These are phyloP conservation scores for Petaurus breviceps DNA, from an alignment of 2,113 vertebrate species.

Conservation along the genomic window DNA sequence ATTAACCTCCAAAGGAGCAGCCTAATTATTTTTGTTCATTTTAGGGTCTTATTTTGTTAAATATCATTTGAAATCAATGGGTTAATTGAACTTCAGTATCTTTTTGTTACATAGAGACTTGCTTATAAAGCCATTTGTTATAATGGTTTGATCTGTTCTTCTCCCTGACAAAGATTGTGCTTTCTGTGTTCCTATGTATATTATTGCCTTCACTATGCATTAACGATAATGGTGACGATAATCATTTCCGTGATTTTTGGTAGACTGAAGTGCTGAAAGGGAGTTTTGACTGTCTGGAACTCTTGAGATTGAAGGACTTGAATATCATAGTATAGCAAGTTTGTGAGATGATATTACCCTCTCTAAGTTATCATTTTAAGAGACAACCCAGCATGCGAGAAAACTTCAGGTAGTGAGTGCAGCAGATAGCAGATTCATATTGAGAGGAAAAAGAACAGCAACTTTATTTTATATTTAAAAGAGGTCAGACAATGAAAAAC, in stretches of 20 bases:
- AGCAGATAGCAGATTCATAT: not conserved
- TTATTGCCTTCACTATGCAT: not conserved
- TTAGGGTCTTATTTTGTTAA: conserved; percentile 30
- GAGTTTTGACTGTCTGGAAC: not conserved
- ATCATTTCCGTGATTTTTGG: conserved; percentile 9
- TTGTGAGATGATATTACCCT: not conserved
- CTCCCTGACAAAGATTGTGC: not conserved
- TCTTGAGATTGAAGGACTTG: not conserved
- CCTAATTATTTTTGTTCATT: conserved; percentile 23
- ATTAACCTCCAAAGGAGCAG: not conserved
- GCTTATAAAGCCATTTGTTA: not conserved
- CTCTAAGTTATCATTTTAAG: conserved; percentile 17
- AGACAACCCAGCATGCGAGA: not conserved
- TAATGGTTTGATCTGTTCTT: not conserved
- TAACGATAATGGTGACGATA: not conserved
- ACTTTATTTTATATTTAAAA: not conserved
- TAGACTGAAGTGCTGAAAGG: conserved; percentile 1
- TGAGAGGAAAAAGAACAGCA: not conserved
- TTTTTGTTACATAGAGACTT: conserved; percentile 2
- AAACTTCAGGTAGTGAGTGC: not conserved
- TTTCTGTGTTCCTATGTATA: not conserved
- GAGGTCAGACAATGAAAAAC: not conserved
- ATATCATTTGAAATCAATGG: conserved; percentile 8
- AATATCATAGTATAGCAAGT: not conserved
- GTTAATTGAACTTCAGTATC: not conserved